Conservation (phyloP, 2,888 invertebrate species). For the Caenorhabditis panamensis region DNA sequence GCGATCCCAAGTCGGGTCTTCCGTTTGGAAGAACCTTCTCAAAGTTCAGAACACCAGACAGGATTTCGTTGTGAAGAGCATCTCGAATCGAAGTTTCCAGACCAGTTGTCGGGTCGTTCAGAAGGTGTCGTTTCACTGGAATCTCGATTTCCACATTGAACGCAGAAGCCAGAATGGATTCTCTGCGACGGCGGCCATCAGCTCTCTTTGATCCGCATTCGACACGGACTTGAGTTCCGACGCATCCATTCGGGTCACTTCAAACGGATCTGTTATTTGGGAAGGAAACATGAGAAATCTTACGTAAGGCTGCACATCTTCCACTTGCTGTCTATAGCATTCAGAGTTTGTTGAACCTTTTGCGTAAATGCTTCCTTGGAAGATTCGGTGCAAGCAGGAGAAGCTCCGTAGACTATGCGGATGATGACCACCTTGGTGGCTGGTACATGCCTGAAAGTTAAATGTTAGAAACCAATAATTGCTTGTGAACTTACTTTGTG, state of each 20-base stretch:
- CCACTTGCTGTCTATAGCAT: constrained; percentile 94
- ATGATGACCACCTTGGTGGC: constrained; percentile 96
- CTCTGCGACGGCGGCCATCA: constrained; percentile 79
- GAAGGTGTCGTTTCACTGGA: constrained; percentile 65
- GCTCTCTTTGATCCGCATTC: constrained; percentile 68
- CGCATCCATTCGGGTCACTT: constrained; percentile 88
- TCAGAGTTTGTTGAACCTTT: constrained; percentile 91
- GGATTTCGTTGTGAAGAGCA: constrained; percentile 90
- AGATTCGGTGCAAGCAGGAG: constrained; percentile 95
- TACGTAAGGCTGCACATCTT: constrained; percentile 89
- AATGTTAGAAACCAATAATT: not conserved
- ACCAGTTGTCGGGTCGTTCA: constrained; percentile 29
- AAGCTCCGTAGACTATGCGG: constrained; percentile 94
- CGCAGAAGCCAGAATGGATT: constrained; percentile 31
- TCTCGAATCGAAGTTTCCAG: constrained; percentile 82
- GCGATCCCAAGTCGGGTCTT: constrained; percentile 92
- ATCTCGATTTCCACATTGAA: constrained; percentile 66
- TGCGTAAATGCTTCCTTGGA: constrained; percentile 85
- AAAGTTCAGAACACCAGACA: constrained; percentile 86
- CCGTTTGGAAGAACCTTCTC: constrained; percentile 87
- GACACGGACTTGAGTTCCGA: constrained; percentile 87
- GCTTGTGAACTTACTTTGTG: constrained; percentile 73
- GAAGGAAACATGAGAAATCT: constrained; percentile 19
- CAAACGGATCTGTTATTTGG: constrained; percentile 11
- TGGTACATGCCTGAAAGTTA: constrained; percentile 87